Evolutionary conservation across 92 coral and sea anemone species (phyloP).

Genomic region (Paragorgia papillata): DNA sequence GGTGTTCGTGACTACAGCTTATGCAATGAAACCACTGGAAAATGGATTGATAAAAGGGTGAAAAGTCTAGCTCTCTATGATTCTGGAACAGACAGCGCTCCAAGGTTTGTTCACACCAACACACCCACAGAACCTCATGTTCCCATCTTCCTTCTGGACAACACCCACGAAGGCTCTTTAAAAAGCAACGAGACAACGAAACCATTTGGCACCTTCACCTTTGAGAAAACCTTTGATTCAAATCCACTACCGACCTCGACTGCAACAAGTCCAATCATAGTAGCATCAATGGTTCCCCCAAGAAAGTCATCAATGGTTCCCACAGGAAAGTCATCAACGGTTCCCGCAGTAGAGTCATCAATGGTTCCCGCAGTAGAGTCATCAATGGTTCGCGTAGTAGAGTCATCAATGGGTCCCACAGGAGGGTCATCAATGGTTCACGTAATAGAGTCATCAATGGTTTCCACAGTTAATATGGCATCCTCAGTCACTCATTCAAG

Average conservation of each 20-base stretch:
- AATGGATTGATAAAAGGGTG: slow-evolving; percentile 5
- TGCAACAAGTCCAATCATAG: too few relatives aligned
- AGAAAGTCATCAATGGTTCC: not conserved
- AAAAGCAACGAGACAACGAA: slow-evolving; percentile 24
- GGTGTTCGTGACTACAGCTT: slow-evolving; percentile 17
- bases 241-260: not conserved
- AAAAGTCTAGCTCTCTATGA: slow-evolving; percentile 20
- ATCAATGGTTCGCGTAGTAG: too few relatives aligned
- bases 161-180: slow-evolving; percentile 27
- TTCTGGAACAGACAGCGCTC: slow-evolving; percentile 38
- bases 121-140: not conserved
- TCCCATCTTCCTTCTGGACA: slow-evolving; percentile 33
- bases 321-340: too few relatives aligned
- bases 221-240: slow-evolving; percentile 23
- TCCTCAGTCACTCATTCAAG: too few relatives aligned
- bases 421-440: too few relatives aligned
- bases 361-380: not conserved
- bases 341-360: too few relatives aligned
- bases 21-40: slow-evolving; percentile 21
- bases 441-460: too few relatives aligned
- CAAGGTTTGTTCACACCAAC: not conserved
- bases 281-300: not conserved
- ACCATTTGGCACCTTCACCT: slow-evolving; percentile 36
- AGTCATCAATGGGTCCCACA: too few relatives aligned
- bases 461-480: too few relatives aligned